These are phyloP conservation scores for Polypedilum pembai DNA, from an alignment of 1,140 invertebrate species.

Conservation along the genomic window DNA sequence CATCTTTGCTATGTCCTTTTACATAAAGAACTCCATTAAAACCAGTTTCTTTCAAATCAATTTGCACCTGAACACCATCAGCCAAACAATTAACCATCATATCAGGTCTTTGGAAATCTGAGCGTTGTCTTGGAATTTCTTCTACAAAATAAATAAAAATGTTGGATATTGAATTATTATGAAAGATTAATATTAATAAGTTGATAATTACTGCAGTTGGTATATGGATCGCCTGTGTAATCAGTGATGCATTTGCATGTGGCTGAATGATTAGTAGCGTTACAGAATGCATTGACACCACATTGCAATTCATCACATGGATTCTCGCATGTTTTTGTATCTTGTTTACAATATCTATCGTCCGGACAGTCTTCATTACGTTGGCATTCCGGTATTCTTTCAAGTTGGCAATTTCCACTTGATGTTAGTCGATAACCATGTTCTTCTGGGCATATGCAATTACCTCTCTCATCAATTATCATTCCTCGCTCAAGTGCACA, in stretches of 20 bases:
- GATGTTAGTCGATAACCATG: slow-evolving; percentile 60
- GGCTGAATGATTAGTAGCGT: slow-evolving; percentile 66
- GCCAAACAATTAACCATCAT: slow-evolving; percentile 83
- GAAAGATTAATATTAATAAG: slow-evolving; percentile 29
- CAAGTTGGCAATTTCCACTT: slow-evolving; percentile 56
- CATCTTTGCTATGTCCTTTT: slow-evolving; percentile 88
- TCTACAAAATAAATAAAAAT: slow-evolving; percentile 35
- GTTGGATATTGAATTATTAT: background rate
- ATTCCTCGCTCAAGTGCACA: slow-evolving; percentile 69
- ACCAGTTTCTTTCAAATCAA: slow-evolving; percentile 66
- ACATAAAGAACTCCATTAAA: slow-evolving; percentile 91
- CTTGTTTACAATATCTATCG: slow-evolving; percentile 61
- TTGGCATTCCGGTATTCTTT: slow-evolving; percentile 55
- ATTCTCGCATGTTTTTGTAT: slow-evolving; percentile 63
- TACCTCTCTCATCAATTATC: slow-evolving; percentile 64
- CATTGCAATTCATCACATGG: slow-evolving; percentile 66
- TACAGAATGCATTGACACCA: slow-evolving; percentile 70
- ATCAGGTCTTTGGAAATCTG: slow-evolving; percentile 76
- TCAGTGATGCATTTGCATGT: slow-evolving; percentile 66
- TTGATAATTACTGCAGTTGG: slow-evolving; percentile 60
- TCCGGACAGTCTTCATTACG: slow-evolving; percentile 68
- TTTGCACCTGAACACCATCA: slow-evolving; percentile 82
- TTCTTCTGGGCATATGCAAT: slow-evolving; percentile 66
- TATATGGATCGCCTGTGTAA: slow-evolving; percentile 60
- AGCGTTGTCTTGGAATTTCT: slow-evolving; percentile 48